Base-by-base conservation (phyloP, 2,888 invertebrate species). In the Lamproptera curius region DNA sequence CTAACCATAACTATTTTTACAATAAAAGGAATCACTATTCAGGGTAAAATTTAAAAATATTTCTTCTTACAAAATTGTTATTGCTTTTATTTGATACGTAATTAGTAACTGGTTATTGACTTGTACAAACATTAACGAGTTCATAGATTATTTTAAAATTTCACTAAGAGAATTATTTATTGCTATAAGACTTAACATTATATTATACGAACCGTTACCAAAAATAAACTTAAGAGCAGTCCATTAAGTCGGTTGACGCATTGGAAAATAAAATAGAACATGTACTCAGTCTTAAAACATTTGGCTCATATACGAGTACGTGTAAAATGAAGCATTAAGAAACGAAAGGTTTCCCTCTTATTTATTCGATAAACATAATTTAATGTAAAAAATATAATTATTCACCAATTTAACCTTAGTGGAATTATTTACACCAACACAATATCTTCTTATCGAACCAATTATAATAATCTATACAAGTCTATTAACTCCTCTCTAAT, bases 261-360 rank as follows among this genome's bases (percentile, higher is more conserved):
- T 11, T 33, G 14, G 10, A 48, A 26, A 39, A 44, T 17, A 43
- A 44, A 23, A 46, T 62, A 70, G 74, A 75, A 76, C 72, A 71
- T 67, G 71, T 81, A 76, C 74, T 86, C 87, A 87, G 87, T 87
- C 87, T 87, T 85, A 70, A 77, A 78, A 78, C 76, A 80, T 86
- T 86, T 85, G 86, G 85, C 85, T 82, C 81, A 73, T 79, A 76
- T 73, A 79, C 77, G 77, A 83, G 80, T 76, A 78, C 74, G 67
- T 75, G 61, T 61, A 64, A 66, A 64, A 60, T 56, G 39, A 45
- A 43, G 42, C 37, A 43, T 23, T 36, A 46, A 2, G 11, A 39
- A 34, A 48, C 31, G 34, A 39, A 46, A 28, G 28, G 9, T 28
- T 23, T 8, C 8, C 42, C 51, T 10, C 51, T 57, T 50, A 62